Base-by-base conservation (phyloP, 2,797 vertebrate genomes). In the Helostoma temminkii region DNA sequence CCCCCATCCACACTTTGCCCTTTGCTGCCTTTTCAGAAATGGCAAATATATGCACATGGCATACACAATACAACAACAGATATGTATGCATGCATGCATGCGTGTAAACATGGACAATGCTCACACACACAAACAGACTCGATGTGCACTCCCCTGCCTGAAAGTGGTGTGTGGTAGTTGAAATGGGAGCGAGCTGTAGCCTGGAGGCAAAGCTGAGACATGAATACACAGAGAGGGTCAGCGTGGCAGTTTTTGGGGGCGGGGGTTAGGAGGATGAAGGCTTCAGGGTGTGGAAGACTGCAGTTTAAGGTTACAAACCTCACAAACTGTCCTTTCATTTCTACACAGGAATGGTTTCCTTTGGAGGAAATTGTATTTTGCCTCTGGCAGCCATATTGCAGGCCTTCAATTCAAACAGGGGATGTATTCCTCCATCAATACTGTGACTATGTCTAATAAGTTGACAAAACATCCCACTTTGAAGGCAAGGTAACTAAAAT, bases 21-120 rank as follows among this genome's bases (percentile, higher is more conserved):
- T 87, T 87, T 88, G 62, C 78, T 83, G 83, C 85, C 84, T 88
- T 85, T 88, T 87, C 25, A 49, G 45, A 88, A 88, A 89, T 74
- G 80, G 71, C 74, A 86, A 78, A 84, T 81, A 69, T 66, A 84
- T 82, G 78, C 83, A 60, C 71, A 50, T 6, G 7, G 54, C 77
- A 54, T 62, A 75, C 64, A 66, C 46, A 54, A n/a, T 63, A 54
- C 73, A 71, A 66, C 73, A 70, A 76, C 81, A 72, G 74, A 80
- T 62, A 79, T 67, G 72, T 28, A 76, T 30, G 78, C 84, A 83
- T 74, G 81, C 83, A 83, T 74, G 81, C 83, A 83, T 87, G 83
- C 78, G 52, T 87, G 84, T 88, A 80, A 82, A 84, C 87, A 88
- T 10, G 46, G 64, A 89, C 83, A 86, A 85, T 72, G 39, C 75